Base-by-base conservation (phyloP, 2,888 invertebrate genomes). In the Dione vanillae region DNA sequence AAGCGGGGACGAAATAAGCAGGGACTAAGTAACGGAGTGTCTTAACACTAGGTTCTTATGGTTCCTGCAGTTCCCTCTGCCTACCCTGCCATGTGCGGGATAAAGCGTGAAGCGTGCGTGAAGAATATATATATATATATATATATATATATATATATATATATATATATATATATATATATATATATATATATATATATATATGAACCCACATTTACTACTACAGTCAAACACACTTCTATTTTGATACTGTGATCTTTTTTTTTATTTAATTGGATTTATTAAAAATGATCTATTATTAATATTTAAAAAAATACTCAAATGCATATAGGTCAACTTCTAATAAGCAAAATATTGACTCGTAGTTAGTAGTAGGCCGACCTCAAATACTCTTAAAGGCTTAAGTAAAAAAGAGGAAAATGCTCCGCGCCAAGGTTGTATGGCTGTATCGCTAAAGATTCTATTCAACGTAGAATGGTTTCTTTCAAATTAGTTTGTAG, bases 361-460 rank as follows among this genome's bases (percentile, higher is more conserved):
- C 70, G 72, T 75, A 74, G 61, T 76, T 74, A 74, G 61, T 76
- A 73, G 69, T 65, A 64, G 70, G 68, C 64, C 65, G 72, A 69
- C 67, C 58, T 68, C 59, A 71, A 77, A 73, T 74, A 74, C 74
- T 75, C 74, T 75, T 77, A 77, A 75, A 76, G 74, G 76, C 65
- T 74, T 75, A 73, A 59, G 67, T 43, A 70, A 71, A 58, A 62
- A 59, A 64, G 27, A 54, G 51, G 43, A 52, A 52, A 59, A n/a
- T 49, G 52, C 35, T 71, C 64, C 19, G 67, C 27, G 47, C 43
- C 43, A 45, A 49, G 45, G 20, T 51, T 51, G 47, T 37, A 59
- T 47, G 35, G n/a, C 49, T 43, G 41, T 54, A 54, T 62, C 72
- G 52, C 67, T 74, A 68, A 41, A 51, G 66, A 75, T 76, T 66